Conservation (phyloP, 2,113 vertebrate species). For the Plecotus auritus region DNA sequence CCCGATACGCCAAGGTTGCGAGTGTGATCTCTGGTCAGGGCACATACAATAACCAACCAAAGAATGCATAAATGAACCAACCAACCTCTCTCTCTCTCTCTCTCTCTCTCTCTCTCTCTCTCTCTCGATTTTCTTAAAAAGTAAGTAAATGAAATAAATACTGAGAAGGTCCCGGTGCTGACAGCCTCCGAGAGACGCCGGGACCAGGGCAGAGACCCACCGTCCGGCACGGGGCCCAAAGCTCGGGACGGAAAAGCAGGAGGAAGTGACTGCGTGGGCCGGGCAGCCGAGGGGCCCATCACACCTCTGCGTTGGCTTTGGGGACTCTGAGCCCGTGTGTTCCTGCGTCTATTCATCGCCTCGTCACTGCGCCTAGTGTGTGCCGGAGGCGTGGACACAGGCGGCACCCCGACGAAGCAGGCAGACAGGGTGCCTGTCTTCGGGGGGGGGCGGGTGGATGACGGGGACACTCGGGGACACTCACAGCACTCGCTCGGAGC, state of each 20-base stretch:
- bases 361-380: too few species aligned
- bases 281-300: background rate
- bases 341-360: background rate
- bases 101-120: too few species aligned
- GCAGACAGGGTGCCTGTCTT: background rate
- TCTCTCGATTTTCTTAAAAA: too few species aligned
- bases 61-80: too few species aligned
- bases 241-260: background rate
- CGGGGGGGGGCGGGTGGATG: too few species aligned
- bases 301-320: rapidly evolving
- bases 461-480: rapidly evolving
- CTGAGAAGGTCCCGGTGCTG: background rate
- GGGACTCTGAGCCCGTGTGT: background rate
- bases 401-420: background rate
- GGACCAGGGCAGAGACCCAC: background rate
- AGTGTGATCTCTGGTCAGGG: too few species aligned
- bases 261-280: rapidly evolving
- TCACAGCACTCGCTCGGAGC: rapidly evolving
- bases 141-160: too few species aligned
- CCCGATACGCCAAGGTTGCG: too few species aligned
- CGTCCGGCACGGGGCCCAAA: rapidly evolving
- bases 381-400: background rate
- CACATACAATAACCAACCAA: too few species aligned
- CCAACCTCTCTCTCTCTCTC: too few species aligned
- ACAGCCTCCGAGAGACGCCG: background rate